Conservation (phyloP, 2,888 invertebrate species). For the Andrena minutula region DNA sequence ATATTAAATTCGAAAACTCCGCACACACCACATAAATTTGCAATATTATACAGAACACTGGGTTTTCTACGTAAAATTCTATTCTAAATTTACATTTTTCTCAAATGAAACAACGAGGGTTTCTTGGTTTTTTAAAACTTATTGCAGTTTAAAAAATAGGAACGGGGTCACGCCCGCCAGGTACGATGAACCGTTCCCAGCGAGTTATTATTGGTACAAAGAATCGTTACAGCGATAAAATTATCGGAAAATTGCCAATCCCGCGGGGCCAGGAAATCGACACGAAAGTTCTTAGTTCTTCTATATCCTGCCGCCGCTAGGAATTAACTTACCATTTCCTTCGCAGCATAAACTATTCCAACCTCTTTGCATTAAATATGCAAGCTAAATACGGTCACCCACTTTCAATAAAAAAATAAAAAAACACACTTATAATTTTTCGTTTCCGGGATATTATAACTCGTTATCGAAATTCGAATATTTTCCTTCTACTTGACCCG, state of each 20-base stretch:
- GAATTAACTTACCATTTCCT: slow-evolving; percentile 15
- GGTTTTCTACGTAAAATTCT: too few species aligned
- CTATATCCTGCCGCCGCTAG: not conserved
- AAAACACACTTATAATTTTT: too few species aligned
- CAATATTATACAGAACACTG: too few species aligned
- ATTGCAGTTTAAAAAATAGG: not conserved
- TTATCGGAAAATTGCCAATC: slow-evolving; percentile 40
- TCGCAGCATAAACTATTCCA: too few species aligned
- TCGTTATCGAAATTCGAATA: not conserved
- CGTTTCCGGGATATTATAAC: not conserved
- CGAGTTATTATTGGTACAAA: slow-evolving; percentile 28
- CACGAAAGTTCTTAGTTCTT: slow-evolving; percentile 15
- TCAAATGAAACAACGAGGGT: too few species aligned
- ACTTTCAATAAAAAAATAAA: too few species aligned
- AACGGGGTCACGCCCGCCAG: not conserved
- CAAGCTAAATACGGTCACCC: too few species aligned
- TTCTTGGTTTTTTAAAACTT: too few species aligned
- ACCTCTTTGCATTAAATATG: too few species aligned
- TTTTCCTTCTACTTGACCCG: too few species aligned
- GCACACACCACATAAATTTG: too few species aligned
- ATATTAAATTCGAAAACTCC: not conserved
- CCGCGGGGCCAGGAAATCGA: slow-evolving; percentile 13
- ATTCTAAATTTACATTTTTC: too few species aligned
- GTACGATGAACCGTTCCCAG: slow-evolving; percentile 13
- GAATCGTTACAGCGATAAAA: slow-evolving; percentile 23